Percentiles rank a stretch among this genome's conserved stretches.
phyloP scores from a whole-genome alignment of 2,113 vertebrate genomes.

The Corythornis madagascariensis region DNA sequence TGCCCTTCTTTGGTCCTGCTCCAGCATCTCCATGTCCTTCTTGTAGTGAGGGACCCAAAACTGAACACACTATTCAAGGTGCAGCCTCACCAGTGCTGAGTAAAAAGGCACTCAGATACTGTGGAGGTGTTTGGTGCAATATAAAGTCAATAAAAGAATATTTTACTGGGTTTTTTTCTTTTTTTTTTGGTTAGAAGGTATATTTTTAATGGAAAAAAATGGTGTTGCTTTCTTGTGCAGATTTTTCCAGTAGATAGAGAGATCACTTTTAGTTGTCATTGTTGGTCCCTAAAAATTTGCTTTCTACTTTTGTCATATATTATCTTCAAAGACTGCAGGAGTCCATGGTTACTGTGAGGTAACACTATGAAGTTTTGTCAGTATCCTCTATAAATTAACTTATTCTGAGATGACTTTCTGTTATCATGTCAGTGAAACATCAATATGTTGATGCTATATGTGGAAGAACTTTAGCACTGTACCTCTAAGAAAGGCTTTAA shows the following conservation, averaged over 20 bases:
- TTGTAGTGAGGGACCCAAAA: neutral
- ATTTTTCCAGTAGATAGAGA: neutral
- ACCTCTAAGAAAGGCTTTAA: constrained; percentile 2
- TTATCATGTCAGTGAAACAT: neutral
- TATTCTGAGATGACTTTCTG: neutral
- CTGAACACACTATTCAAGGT: neutral
- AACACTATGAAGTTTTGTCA: constrained; percentile 5
- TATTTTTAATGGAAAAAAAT: neutral
- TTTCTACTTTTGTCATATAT: neutral
- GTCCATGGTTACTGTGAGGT: neutral
- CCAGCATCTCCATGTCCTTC: neutral
- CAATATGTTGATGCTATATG: neutral
- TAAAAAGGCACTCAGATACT: neutral
- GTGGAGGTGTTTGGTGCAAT: neutral
- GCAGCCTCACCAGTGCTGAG: neutral
- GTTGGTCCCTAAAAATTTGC: neutral
- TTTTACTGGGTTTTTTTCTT: too few relatives aligned
- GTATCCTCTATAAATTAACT: neutral
- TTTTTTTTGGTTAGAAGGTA: neutral
- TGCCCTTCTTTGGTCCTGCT: neutral
- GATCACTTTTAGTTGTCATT: neutral
- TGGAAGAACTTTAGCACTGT: neutral
- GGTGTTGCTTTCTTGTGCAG: neutral
- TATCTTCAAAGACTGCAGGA: neutral
- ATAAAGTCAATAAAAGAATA: neutral